Conservation (phyloP, 1,140 invertebrate species). For the Delia radicum region DNA sequence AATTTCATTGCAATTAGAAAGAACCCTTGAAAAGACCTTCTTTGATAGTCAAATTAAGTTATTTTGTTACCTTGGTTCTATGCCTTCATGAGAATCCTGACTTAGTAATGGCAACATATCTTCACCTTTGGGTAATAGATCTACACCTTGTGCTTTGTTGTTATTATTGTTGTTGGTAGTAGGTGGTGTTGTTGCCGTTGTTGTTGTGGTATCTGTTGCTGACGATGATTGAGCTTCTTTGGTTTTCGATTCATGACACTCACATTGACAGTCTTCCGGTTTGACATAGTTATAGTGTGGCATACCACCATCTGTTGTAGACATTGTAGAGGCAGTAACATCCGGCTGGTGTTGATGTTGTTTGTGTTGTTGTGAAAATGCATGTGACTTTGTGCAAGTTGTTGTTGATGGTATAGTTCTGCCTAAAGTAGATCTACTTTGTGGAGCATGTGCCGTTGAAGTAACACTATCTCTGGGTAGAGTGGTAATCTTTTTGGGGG, state of each 20-base stretch:
- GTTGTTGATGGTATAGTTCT: background rate
- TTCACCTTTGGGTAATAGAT: conserved; percentile 47
- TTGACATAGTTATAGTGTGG: conserved; percentile 75
- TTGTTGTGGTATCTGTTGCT: conserved; percentile 25
- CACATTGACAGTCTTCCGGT: conserved; percentile 79
- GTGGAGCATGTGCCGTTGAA: background rate
- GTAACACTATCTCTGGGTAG: conserved; percentile 59
- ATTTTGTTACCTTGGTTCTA: conserved; percentile 31
- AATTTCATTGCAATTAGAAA: no score
- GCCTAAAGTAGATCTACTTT: background rate
- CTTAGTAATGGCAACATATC: conserved; percentile 49
- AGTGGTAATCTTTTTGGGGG: conserved; percentile 77
- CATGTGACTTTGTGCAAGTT: background rate
- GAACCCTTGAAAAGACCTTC: no score
- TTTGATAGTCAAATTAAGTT: no score
- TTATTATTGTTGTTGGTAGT: conserved; percentile 25
- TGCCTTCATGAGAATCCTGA: conserved; percentile 37
- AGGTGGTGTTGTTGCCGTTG: background rate
- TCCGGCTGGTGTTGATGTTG: conserved; percentile 32
- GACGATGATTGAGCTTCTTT: conserved; percentile 27
- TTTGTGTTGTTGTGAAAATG: background rate
- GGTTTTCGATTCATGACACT: conserved; percentile 69
- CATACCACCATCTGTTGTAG: conserved; percentile 27
- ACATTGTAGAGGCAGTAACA: conserved; percentile 12
- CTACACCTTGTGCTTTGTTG: conserved; percentile 35